Evolutionary conservation across 2,888 invertebrate species (phyloP), one percentile per base, ranked within the genome.

Genomic region (Mystacides longicornis): DNA sequence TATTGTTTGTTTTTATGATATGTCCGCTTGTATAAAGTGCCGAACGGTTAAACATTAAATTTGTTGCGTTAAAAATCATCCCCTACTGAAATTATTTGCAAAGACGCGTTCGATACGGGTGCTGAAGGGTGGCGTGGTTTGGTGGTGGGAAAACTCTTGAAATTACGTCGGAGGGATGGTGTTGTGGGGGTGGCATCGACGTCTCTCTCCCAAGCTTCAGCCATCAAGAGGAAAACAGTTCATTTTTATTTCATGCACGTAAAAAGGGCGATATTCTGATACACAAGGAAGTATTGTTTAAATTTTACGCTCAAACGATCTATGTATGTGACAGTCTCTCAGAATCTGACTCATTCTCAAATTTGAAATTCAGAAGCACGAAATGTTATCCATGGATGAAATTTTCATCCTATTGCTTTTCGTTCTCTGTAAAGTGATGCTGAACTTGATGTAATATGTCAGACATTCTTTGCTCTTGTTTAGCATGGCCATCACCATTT

Each of bases 241-340:
- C 58, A 58, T 56, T 60, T 60, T 60, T 60, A 60, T 60, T 60
- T 58, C 52, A 52, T 33, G 52, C 57, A 57, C 60, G 56, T 58
- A 60, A 58, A 60, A 56, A 56, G 54, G 33, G 55, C 49, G 53
- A 52, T 51, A 54, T 55, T 57, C 53, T 60, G 57, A 60, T 57
- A 55, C 52, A 47, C 42, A 46, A 53, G 54, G 52, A 56, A 53
- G 56, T 58, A 60, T 60, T 60, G 60, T 60, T 60, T 60, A 60
- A 60, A 60, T 56, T 60, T 60, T 60, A 60, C 57, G 56, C 56
- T 20, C 50, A 49, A 51, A 51, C 58, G 58, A 60, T 60, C 54
- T 53, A 47, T 49, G 56, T 50, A 56, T 58, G 56, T n/a, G n/a
- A n/a, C n/a, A n/a, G n/a, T n/a, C n/a, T n/a, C n/a, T n/a, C n/a